Evolutionary conservation across 1,140 invertebrate species (phyloP), one percentile per base, ranked within the genome.

Genomic region (Coboldia fuscipes): DNA sequence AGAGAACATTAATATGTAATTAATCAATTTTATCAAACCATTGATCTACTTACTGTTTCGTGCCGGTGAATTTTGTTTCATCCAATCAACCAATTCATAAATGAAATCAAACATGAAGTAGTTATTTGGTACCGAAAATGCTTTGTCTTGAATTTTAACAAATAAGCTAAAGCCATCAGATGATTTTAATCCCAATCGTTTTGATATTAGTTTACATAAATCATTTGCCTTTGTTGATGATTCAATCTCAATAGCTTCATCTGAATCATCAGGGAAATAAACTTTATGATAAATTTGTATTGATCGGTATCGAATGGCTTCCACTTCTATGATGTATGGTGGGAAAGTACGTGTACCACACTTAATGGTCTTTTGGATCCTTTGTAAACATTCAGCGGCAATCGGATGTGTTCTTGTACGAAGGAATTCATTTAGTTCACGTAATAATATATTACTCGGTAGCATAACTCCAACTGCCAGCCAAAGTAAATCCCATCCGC

Each of bases 51-150:
- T 57, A 79, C 76, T 70, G 54, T 77, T 72, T 49, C 77, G 66
- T 3, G 62, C 61, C 1, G 81, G 76, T 45, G 73, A 66, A 14
- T 78, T 78, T 47, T 80, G 71, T 37, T 75, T 75, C 45, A 88
- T 75, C 81, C 84, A 92, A 46, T 85, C 76, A n/a, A 71, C 62
- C 6, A 74, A 56, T 59, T 93, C 82, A 35, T 80, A 68, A 16
- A 96, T 75, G 54, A 90, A 94, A 60, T 96, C 90, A 54, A 94
- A 96, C 58, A 96, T 90, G 62, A 86, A 96, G 45, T 88, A 84
- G 35, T 71, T 68, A 49, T 88, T 76, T 0, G 90, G 89, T 5
- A 96, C 82, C 38, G 85, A 86, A 45, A 93, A 86, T 1, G 42
- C 42, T 66, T 86, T 89, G 47, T 94, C 85, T 16, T 72, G 67